Base-by-base conservation (phyloP, 2,888 invertebrate species). In the Archips xylosteana region DNA sequence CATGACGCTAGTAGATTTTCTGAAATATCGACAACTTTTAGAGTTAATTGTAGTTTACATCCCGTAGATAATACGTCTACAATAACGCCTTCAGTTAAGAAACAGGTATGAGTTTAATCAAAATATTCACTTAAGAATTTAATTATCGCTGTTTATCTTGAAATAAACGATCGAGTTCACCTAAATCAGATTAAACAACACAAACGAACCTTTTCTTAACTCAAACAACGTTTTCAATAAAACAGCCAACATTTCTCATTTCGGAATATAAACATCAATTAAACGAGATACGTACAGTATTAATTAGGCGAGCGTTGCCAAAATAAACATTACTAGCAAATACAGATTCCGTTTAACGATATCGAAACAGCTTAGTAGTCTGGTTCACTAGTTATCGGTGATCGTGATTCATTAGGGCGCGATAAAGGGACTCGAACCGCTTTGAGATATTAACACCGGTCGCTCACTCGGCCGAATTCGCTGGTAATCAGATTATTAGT, bases 401-500 rank as follows among this genome's bases (percentile, higher is more conserved):
- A 86, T 89, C 86, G 78, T 80, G 85, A 85, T 88, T 88, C 85
- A 87, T 89, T 88, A 86, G 78, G 79, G 78, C 69, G 59, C 79
- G 78, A 81, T 82, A 83, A 84, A 81, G 83, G 82, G 86, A 80
- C 80, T 79, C 75, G 79, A 78, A 81, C 85, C 84, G 87, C 90
- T 91, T 89, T 89, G 87, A 89, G 86, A 86, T 88, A 89, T 89
- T 90, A 89, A 86, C 86, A 82, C 82, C 73, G 49, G 62, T 15
- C 57, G 23, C 13, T 59, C 23, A 36, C 61, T 36, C 9, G 1
- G 42, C 42, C 42, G 9, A 57, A 34, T 15, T 23, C 39, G 42
- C 15, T 54, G 39, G 13, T 72, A 45, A 73, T 69, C 73, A 69
- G 63, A 73, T 59, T 59, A 63, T 32, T 59, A 49, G 59, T 39